These are phyloP conservation scores for Pachycephus smyrnensis DNA, from an alignment of 2,888 invertebrate species.

Conservation along the genomic window DNA sequence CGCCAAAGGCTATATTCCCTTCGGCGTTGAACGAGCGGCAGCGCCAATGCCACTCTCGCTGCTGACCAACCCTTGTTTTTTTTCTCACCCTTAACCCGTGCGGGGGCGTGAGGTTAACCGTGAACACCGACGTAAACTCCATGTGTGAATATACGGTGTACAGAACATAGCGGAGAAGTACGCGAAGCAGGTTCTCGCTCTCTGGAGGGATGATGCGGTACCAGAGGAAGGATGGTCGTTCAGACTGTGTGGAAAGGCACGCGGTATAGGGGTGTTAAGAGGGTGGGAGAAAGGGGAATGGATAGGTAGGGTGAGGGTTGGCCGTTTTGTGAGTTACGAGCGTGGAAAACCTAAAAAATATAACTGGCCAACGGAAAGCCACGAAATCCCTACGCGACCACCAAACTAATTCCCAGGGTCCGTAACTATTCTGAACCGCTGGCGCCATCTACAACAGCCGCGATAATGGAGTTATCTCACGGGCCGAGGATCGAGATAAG, in stretches of 20 bases:
- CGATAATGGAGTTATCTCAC: neutral
- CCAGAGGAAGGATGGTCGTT: conserved; percentile 9
- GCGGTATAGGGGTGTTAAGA: conserved; percentile 10
- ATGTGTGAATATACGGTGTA: neutral
- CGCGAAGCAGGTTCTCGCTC: conserved; percentile 11
- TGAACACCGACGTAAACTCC: conserved; percentile 2
- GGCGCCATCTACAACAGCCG: conserved; percentile 7
- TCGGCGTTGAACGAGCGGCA: conserved; percentile 22
- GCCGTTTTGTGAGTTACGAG: conserved; percentile 8
- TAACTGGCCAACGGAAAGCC: conserved; percentile 9
- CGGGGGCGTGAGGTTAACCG: conserved; percentile 43
- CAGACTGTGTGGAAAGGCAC: conserved; percentile 10
- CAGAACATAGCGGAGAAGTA: neutral
- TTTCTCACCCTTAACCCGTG: conserved; percentile 46
- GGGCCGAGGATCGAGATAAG: neutral
- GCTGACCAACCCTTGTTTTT: conserved; percentile 47
- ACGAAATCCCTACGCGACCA: conserved; percentile 30
- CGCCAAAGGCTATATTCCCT: conserved; percentile 44
- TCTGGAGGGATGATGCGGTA: conserved; percentile 5
- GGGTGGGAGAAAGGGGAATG: no score
- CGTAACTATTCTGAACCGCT: conserved; percentile 13
- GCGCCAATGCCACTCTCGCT: conserved; percentile 24
- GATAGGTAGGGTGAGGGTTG: neutral
- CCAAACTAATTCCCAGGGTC: conserved; percentile 39
- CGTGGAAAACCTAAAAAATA: conserved; percentile 12